Evolutionary conservation across 2,797 vertebrate species (phyloP).

Genomic region (Mastacembelus armatus): DNA sequence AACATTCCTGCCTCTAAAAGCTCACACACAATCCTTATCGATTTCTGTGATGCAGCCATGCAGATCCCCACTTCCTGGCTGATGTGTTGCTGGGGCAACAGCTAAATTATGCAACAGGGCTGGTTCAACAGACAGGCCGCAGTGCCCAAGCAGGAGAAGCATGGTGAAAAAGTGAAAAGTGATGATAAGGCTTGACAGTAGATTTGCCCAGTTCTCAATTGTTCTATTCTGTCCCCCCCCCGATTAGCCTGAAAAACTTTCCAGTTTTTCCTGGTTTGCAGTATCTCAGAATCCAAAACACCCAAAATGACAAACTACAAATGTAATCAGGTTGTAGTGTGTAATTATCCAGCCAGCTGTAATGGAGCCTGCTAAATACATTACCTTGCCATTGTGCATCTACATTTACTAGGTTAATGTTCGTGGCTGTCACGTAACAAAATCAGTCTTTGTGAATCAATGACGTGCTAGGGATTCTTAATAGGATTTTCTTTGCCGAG

Average conservation of each 20-base stretch:
- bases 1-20: constrained; percentile 75
- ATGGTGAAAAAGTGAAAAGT: constrained; percentile 36
- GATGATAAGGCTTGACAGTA: constrained; percentile 12
- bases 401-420: background rate
- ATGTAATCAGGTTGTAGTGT: constrained; percentile 13
- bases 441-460: background rate
- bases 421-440: background rate
- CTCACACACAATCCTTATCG: constrained; percentile 75
- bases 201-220: too few relatives aligned
- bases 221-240: too few relatives aligned
- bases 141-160: constrained; percentile 49
- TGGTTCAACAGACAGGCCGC: constrained; percentile 67
- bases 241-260: too few relatives aligned
- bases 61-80: constrained; percentile 76
- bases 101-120: constrained; percentile 83
- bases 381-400: background rate
- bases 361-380: constrained; percentile 3
- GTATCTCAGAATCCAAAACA: background rate
- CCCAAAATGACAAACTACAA: constrained; percentile 8
- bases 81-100: constrained; percentile 78
- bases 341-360: background rate
- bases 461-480: too few relatives aligned
- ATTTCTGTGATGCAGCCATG: constrained; percentile 65
- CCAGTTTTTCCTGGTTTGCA: background rate
- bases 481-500: background rate